Percentiles rank a stretch among this genome's conserved stretches.
Conservation (phyloP, 1,140 invertebrate genomes). For the Epicauta chinensis region DNA sequence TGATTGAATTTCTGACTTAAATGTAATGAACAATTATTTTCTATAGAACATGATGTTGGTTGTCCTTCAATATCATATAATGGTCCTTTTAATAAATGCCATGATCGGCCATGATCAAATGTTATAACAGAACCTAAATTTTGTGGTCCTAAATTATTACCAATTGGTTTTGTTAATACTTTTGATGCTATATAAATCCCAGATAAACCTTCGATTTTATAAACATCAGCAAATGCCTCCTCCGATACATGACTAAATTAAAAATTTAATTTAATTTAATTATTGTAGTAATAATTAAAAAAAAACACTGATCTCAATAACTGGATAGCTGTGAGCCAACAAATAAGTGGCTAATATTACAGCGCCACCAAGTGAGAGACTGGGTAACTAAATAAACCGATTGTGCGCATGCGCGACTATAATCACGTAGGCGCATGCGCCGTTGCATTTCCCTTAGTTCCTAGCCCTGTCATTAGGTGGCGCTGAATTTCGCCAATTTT, state of each 20-base stretch:
- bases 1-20: conserved; percentile 79
- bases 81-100: conserved; percentile 66
- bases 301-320: too few relatives aligned
- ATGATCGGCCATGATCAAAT: conserved; percentile 80
- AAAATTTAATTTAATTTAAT: conserved; percentile 1
- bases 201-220: conserved; percentile 77
- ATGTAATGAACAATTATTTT: conserved; percentile 74
- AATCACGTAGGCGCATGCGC: too few relatives aligned
- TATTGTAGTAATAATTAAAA: too few relatives aligned
- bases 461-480: too few relatives aligned
- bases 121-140: conserved; percentile 76
- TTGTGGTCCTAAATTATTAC: conserved; percentile 58
- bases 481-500: too few relatives aligned
- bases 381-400: too few relatives aligned
- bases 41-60: conserved; percentile 53
- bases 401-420: too few relatives aligned
- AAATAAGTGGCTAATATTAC: too few relatives aligned
- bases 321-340: too few relatives aligned
- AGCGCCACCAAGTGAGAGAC: too few relatives aligned
- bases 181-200: conserved; percentile 88
- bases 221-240: conserved; percentile 81
- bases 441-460: too few relatives aligned
- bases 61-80: conserved; percentile 58
- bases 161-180: conserved; percentile 49
- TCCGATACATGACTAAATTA: conserved; percentile 63